Percentiles rank a stretch among this genome's conserved stretches.
These are phyloP conservation scores for Microcebus jonahi DNA, from an alignment of 2,113 vertebrate genomes.

Conservation along the genomic window DNA sequence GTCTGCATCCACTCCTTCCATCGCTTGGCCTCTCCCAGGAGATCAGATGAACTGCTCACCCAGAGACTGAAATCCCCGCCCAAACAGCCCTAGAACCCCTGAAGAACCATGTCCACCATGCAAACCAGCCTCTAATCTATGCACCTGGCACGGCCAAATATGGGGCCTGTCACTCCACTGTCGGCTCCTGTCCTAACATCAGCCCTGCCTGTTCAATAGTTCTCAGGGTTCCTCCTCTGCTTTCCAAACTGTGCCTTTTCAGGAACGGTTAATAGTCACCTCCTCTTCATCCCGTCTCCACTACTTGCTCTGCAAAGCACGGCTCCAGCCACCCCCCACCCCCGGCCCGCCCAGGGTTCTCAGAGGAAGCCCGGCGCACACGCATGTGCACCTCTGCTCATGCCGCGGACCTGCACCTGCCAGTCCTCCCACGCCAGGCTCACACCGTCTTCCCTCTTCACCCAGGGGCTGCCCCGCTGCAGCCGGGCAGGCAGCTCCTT, in stretches of 20 bases:
- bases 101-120: neutral
- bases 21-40: fast-evolving
- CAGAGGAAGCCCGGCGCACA: neutral
- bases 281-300: neutral
- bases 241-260: neutral
- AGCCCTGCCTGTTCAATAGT: no score
- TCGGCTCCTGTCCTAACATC: neutral
- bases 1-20: neutral
- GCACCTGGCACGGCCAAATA: neutral
- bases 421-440: no score
- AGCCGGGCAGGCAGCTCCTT: fast-evolving
- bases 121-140: fast-evolving
- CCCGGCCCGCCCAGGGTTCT: neutral
- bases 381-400: no score
- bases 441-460: neutral
- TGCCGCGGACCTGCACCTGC: fast-evolving
- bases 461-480: fast-evolving
- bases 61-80: neutral
- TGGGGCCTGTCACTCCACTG: fast-evolving
- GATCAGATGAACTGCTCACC: neutral
- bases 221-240: neutral
- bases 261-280: neutral
- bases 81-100: neutral
- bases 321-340: no score
- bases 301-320: fast-evolving